phyloP scores from a whole-genome alignment of 2,113 vertebrate genomes.

The Sigmodon hispidus region DNA sequence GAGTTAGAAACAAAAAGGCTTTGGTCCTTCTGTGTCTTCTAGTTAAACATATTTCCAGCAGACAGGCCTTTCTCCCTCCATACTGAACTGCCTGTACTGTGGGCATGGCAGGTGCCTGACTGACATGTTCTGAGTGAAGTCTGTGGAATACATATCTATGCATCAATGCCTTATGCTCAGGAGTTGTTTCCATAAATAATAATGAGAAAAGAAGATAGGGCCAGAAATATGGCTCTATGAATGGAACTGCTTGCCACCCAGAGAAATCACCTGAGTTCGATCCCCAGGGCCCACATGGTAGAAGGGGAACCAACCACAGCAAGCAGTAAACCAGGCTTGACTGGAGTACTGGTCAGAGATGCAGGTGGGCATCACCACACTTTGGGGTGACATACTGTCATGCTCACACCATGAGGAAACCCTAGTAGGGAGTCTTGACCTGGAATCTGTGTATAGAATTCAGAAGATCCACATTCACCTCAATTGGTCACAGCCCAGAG shows the following conservation, averaged over 20 bases:
- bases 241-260: not conserved
- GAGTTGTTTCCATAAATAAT: not conserved
- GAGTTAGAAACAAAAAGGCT: not conserved
- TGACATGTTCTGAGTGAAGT: not conserved
- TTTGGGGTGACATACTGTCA: not conserved
- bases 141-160: fast-evolving
- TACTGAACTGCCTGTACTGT: not conserved
- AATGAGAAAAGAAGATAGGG: not conserved
- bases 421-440: not conserved
- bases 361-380: not conserved
- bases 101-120: fast-evolving
- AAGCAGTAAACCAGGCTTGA: not conserved
- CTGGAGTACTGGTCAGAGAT: not conserved
- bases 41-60: not conserved
- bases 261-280: not conserved
- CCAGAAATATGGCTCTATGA: not conserved
- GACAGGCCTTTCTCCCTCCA: not conserved
- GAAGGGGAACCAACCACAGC: not conserved
- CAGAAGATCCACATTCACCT: not conserved
- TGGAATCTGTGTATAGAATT: fast-evolving
- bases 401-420: not conserved
- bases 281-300: not conserved
- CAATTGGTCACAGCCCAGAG: not conserved
- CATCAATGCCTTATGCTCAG: not conserved
- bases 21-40: not conserved